phyloP scores from a whole-genome alignment of 1,140 invertebrate species.

The Achroia grisella region DNA sequence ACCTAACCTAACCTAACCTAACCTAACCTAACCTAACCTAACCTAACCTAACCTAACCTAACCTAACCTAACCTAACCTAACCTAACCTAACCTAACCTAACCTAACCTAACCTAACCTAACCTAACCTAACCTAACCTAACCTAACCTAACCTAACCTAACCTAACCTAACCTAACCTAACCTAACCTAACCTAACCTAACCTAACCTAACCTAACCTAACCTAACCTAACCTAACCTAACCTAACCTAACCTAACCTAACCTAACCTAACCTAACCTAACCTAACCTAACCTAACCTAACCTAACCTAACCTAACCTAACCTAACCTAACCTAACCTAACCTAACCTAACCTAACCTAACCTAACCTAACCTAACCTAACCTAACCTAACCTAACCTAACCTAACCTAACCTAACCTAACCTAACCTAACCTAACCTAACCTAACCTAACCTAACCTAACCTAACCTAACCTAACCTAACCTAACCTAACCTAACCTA shows the following conservation, averaged over 20 bases:
- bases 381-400: no score
- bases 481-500: no score
- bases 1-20: constrained; percentile 5
- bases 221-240: constrained; percentile 11
- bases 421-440: no score
- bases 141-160: constrained; percentile 19
- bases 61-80: constrained; percentile 26
- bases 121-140: constrained; percentile 24
- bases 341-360: constrained; percentile 13
- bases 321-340: constrained; percentile 4
- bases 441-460: no score
- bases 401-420: no score
- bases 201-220: constrained; percentile 10
- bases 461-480: no score
- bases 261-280: no score
- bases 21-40: constrained; percentile 8
- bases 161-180: constrained; percentile 13
- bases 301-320: constrained; percentile 25
- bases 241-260: constrained; percentile 14
- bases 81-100: constrained; percentile 24
- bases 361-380: no score
- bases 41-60: constrained; percentile 10
- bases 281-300: constrained; percentile 14
- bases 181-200: constrained; percentile 11
- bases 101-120: constrained; percentile 24